phyloP scores from a whole-genome alignment of 2,113 vertebrate species.

The Paramisgurnus dabryanus region DNA sequence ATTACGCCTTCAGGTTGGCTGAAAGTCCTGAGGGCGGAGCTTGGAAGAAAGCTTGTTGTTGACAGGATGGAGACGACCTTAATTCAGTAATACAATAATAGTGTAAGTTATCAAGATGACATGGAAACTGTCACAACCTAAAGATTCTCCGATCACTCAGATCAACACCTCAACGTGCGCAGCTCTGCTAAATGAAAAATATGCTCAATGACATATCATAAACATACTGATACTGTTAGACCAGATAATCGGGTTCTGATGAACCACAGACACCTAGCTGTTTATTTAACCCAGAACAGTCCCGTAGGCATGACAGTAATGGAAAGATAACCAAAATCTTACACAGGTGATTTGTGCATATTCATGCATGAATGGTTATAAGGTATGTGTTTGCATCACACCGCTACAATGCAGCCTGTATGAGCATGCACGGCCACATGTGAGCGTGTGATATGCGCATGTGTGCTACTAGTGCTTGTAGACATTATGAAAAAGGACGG shows the following conservation, averaged over 20 bases:
- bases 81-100: no score
- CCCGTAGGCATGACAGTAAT: background rate
- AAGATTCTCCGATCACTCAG: no score
- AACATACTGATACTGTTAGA: background rate
- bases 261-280: background rate
- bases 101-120: no score
- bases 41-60: no score
- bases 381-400: background rate
- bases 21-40: no score
- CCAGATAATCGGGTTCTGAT: background rate
- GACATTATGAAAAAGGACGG: constrained; percentile 75
- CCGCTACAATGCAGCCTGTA: background rate
- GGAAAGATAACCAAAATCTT: background rate
- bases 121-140: no score
- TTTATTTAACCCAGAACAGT: background rate
- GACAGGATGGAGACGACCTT: no score
- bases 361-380: constrained; percentile 18
- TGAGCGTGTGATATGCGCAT: constrained; percentile 34
- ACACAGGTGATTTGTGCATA: constrained; percentile 17
- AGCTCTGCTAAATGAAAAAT: background rate
- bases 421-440: constrained; percentile 22
- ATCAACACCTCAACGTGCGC: background rate
- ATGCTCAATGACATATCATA: background rate
- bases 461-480: constrained; percentile 51
- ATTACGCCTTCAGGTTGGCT: no score